phyloP scores from a whole-genome alignment of 2,797 vertebrate genomes.

The Sebastiscus albofasciatus region DNA sequence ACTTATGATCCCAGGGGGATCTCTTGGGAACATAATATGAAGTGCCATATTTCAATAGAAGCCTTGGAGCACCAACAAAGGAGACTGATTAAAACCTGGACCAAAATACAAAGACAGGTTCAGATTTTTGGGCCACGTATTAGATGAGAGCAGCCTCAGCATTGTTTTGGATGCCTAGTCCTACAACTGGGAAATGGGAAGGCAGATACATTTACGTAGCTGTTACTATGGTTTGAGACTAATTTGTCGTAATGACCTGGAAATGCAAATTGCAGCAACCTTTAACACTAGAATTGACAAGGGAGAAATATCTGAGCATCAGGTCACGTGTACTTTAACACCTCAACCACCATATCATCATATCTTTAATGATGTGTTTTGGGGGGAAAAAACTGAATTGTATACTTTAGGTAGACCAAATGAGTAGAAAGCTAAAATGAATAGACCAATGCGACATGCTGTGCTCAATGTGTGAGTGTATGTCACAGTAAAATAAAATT shows the following conservation, averaged over 20 bases:
- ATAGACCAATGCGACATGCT: neutral
- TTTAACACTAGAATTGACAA: neutral
- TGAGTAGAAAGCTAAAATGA: neutral
- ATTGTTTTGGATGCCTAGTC: slow-evolving; percentile 58
- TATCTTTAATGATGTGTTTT: neutral
- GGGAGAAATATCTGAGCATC: slow-evolving; percentile 4
- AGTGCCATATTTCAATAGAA: slow-evolving; percentile 73
- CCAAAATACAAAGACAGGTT: slow-evolving; percentile 51
- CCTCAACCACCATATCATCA: neutral
- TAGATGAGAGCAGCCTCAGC: slow-evolving; percentile 35
- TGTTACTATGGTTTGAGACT: slow-evolving; percentile 11
- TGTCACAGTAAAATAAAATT: neutral
- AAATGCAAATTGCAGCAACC: slow-evolving; percentile 13
- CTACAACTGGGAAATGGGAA: slow-evolving; percentile 25
- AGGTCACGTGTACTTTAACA: neutral
- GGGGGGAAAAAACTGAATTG: neutral
- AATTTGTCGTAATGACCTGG: slow-evolving; percentile 35
- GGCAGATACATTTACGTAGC: slow-evolving; percentile 34
- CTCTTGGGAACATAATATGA: slow-evolving; percentile 65
- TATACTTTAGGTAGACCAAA: neutral
- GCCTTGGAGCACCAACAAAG: slow-evolving; percentile 60
- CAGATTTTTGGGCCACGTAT: slow-evolving; percentile 48
- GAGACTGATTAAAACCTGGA: slow-evolving; percentile 76
- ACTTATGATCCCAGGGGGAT: slow-evolving; percentile 62
- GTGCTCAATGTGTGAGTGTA: neutral